These are phyloP conservation scores for Cherax quadricarinatus DNA, from an alignment of 1,140 invertebrate species.

Conservation along the genomic window DNA sequence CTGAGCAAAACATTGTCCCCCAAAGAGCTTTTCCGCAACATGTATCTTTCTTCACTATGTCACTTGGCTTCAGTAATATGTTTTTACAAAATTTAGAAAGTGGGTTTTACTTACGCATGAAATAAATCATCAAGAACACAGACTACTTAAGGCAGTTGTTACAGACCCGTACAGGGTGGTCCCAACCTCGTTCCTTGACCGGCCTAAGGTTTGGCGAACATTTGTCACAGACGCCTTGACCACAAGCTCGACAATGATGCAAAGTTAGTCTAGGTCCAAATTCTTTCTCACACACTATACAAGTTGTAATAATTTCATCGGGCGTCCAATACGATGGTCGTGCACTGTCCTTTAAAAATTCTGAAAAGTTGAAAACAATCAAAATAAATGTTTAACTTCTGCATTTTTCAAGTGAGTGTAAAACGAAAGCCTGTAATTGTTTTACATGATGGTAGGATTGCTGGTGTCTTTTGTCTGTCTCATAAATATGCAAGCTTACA, in stretches of 20 bases:
- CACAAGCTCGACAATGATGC: constrained; percentile 87
- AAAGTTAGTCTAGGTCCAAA: constrained; percentile 81
- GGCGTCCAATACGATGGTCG: constrained; percentile 89
- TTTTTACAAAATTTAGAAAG: neutral
- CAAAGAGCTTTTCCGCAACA: too few species aligned
- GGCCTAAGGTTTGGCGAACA: constrained; percentile 82
- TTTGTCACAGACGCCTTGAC: constrained; percentile 84
- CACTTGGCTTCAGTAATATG: too few species aligned
- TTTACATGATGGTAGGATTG: too few species aligned
- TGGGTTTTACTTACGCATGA: neutral
- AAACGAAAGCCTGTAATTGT: too few species aligned
- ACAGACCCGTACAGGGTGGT: constrained; percentile 83
- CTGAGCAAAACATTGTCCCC: too few species aligned
- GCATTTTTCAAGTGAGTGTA: too few species aligned
- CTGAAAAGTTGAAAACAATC: neutral
- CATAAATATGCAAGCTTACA: too few species aligned
- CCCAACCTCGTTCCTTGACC: constrained; percentile 84
- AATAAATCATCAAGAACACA: neutral
- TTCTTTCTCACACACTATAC: constrained; percentile 81
- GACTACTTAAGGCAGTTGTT: constrained; percentile 79
- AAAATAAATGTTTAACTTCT: too few species aligned
- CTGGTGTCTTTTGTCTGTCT: too few species aligned
- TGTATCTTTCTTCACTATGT: too few species aligned
- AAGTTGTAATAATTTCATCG: constrained; percentile 83
- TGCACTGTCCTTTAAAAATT: constrained; percentile 86